Conservation (phyloP, 2,797 vertebrate species). For the Mareca strepera region DNA sequence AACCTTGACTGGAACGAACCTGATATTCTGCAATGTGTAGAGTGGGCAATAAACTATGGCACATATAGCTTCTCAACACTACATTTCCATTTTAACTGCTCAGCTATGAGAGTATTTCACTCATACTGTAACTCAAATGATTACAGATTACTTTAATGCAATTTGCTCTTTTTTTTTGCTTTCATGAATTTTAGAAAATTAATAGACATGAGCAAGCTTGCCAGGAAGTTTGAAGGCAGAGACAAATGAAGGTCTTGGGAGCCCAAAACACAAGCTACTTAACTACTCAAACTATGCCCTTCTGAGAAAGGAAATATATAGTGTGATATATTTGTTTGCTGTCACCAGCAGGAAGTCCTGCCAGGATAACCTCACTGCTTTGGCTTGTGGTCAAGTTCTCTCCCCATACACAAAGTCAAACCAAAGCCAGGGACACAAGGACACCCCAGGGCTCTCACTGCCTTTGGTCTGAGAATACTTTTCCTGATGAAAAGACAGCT, state of each 20-base stretch:
- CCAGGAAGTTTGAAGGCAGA: constrained; percentile 69
- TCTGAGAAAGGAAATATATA: constrained; percentile 63
- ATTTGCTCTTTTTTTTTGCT: constrained; percentile 52
- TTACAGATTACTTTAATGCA: constrained; percentile 74
- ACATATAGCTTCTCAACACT: constrained; percentile 9
- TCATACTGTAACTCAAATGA: constrained; percentile 66
- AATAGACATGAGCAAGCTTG: constrained; percentile 66
- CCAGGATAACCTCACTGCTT: constrained; percentile 52
- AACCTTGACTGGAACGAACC: constrained; percentile 43
- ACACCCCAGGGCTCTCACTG: background rate
- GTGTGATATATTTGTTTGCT: constrained; percentile 67
- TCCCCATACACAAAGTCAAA: constrained; percentile 55
- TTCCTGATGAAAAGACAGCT: background rate
- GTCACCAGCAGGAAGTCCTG: constrained; percentile 50
- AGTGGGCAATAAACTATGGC: constrained; percentile 53
- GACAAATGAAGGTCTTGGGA: constrained; percentile 70
- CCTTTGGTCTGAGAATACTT: background rate
- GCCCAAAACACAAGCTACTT: constrained; percentile 63
- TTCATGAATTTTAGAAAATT: constrained; percentile 70
- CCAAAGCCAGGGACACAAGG: constrained; percentile 1
- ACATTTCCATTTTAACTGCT: constrained; percentile 68
- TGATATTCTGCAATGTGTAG: background rate
- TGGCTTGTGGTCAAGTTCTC: constrained; percentile 53
- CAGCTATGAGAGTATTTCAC: constrained; percentile 60
- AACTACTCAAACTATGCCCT: constrained; percentile 46